phyloP scores from a whole-genome alignment of 2,797 vertebrate genomes.

The Parotocinclus haroldoi region DNA sequence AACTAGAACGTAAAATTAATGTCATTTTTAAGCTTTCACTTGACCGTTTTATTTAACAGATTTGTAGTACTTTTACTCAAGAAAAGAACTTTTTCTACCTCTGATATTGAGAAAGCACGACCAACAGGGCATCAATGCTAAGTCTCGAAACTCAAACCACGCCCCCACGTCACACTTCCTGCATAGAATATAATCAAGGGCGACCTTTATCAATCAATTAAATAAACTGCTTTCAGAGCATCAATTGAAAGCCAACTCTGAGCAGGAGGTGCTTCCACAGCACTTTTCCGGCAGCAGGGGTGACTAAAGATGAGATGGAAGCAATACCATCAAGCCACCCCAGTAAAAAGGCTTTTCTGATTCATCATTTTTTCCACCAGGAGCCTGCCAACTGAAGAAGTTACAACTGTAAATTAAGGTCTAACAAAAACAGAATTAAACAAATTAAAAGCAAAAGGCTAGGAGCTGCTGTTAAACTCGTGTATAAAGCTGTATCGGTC shows the following conservation, averaged over 20 bases:
- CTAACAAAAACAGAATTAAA: neutral
- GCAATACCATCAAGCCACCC: constrained; percentile 37
- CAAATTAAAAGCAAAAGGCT: neutral
- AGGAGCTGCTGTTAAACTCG: neutral
- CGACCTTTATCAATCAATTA: constrained; percentile 56
- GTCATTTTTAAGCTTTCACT: no score
- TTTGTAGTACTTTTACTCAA: no score
- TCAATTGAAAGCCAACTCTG: constrained; percentile 42
- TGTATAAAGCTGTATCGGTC: neutral
- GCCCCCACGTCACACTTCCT: constrained; percentile 25
- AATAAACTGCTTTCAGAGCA: constrained; percentile 56
- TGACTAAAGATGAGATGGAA: constrained; percentile 39
- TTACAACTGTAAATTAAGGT: constrained; percentile 21
- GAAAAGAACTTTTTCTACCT: no score
- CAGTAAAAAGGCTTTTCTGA: constrained; percentile 32
- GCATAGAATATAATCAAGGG: constrained; percentile 46
- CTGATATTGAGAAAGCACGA: neutral
- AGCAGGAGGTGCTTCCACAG: constrained; percentile 40
- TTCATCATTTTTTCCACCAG: constrained; percentile 35
- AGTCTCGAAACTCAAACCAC: constrained; percentile 14
- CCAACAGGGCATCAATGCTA: constrained; percentile 14
- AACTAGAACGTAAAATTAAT: no score
- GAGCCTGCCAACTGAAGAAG: constrained; percentile 12
- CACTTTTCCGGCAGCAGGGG: constrained; percentile 32
- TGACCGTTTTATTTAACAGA: no score